Base-by-base conservation (phyloP, 2,113 vertebrate genomes). In the Melanerpes formicivorus region DNA sequence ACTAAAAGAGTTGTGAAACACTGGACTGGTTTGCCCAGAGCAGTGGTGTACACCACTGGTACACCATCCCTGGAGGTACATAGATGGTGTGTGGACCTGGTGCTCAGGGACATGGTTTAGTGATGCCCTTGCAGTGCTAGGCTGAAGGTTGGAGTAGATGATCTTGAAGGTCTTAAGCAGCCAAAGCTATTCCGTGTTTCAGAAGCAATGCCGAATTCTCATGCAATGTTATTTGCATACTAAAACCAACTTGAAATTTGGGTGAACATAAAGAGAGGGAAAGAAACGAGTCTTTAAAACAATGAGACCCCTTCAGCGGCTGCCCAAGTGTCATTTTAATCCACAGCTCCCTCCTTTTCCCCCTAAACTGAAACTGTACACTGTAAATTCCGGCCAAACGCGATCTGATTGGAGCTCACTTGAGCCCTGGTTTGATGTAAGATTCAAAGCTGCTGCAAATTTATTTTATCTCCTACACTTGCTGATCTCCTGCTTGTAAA, bases 381-480 rank as follows among this genome's bases (percentile, higher is more conserved):
- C 95, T 96, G 97, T 96, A 97, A 98, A 98, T 97, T 91, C 92
- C 91, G 97, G 96, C 97, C 79, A 91, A 96, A 85, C 87, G 66
- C 92, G 97, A 98, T 97, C 96, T 96, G 97, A 96, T 97, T 96
- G 97, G 96, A 97, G 95, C 97, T 97, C 95, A 95, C 98, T 97
- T 63, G 90, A 98, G 96, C 94, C 4, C 87, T 67, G 94, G 96
- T 96, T 98, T 98, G 98, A 99, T 98, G 98, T 98, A 56, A 92
- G 98, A 98, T 98, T 99, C 98, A 99, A 99, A 99, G 99, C 94
- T 91, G 70, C 98, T 98, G 98, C 98, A 98, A 97, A 98, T 99
- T 96, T 96, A 98, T 99, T 99, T 99, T 98, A 99, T 99, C 98
- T 98, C 94, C 98, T 97, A 44, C 98, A 92, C 98, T 98, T 97